Evolutionary conservation across 2,797 vertebrate species (phyloP).

Genomic region (Typhlichthys eigenmanni): DNA sequence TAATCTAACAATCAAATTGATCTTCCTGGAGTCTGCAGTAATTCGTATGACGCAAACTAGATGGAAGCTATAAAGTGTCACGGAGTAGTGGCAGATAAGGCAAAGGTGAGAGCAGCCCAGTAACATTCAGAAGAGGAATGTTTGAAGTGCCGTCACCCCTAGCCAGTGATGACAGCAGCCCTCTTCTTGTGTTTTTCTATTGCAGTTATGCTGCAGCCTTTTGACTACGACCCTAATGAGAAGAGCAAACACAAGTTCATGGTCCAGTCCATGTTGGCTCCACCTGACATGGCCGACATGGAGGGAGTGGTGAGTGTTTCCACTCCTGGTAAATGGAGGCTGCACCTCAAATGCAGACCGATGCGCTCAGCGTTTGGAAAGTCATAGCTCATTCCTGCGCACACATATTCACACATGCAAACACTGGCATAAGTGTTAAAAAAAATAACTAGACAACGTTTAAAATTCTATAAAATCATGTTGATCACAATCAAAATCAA

Average conservation of each 20-base stretch:
- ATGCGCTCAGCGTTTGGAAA: no score
- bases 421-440: no score
- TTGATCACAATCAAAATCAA: no score
- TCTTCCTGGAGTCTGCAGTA: conserved; percentile 16
- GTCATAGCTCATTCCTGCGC: no score
- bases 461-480: no score
- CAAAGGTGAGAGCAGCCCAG: no score
- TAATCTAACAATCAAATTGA: conserved; percentile 19
- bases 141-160: no score
- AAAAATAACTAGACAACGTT: no score
- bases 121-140: no score
- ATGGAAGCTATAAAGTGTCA: background rate
- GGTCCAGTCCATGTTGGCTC: conserved; percentile 97
- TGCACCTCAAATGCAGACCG: background rate
- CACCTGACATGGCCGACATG: conserved; percentile 96
- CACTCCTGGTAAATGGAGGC: background rate
- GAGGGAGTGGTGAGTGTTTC: conserved; percentile 93
- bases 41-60: conserved; percentile 31
- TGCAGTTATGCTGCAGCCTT: conserved; percentile 99
- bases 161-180: conserved; percentile 16
- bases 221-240: conserved; percentile 99
- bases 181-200: conserved; percentile 39
- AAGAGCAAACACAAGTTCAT: conserved; percentile 99
- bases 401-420: no score
- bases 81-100: no score